phyloP scores from a whole-genome alignment of 2,113 vertebrate species.

The Seriola aureovittata region DNA sequence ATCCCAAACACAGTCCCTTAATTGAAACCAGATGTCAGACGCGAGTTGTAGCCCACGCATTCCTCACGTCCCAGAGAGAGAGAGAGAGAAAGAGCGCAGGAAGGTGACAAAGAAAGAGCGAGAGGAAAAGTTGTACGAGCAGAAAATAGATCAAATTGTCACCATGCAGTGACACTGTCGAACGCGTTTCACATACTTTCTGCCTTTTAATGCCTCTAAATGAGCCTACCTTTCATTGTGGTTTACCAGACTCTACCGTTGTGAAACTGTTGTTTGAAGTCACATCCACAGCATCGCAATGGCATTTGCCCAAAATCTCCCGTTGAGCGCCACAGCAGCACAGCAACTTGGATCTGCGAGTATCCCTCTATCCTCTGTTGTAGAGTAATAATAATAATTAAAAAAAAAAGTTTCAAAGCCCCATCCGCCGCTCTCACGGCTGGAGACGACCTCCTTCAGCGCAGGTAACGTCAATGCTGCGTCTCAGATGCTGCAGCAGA shows the following conservation, averaged over 20 bases:
- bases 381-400: neutral
- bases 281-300: constrained; percentile 79
- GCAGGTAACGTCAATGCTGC: constrained; percentile 56
- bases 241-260: constrained; percentile 44
- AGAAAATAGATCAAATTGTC: neutral
- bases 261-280: constrained; percentile 61
- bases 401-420: constrained; percentile 27
- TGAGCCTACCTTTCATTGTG: constrained; percentile 84
- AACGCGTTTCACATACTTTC: too few relatives aligned
- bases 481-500: constrained; percentile 34
- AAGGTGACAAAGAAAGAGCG: constrained; percentile 48
- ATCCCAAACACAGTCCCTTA: constrained; percentile 85
- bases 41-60: constrained; percentile 74
- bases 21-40: constrained; percentile 93
- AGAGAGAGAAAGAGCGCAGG: constrained; percentile 17
- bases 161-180: neutral
- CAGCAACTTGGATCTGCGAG: neutral
- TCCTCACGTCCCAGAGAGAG: constrained; percentile 68
- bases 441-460: neutral
- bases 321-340: constrained; percentile 15
- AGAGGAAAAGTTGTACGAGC: neutral
- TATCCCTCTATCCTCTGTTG: constrained; percentile 22
- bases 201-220: neutral
- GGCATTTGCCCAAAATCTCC: constrained; percentile 52
- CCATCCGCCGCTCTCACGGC: constrained; percentile 46